These are phyloP conservation scores for Rhizoglyphus robini DNA, from an alignment of 1,140 invertebrate species.

Conservation along the genomic window DNA sequence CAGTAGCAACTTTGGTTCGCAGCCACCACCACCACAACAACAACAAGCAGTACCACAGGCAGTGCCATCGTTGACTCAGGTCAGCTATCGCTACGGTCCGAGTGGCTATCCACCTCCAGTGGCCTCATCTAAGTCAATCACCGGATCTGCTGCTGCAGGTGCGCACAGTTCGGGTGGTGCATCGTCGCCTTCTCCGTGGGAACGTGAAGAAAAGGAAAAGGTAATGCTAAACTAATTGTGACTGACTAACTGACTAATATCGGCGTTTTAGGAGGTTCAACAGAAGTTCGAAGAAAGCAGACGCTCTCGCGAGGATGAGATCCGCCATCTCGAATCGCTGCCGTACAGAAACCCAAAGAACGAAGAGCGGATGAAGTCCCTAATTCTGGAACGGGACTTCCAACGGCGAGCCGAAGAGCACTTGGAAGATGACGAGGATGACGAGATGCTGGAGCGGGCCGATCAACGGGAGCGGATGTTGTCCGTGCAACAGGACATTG, in stretches of 20 bases:
- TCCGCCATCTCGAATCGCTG: conserved; percentile 53
- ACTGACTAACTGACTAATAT: conserved; percentile 20
- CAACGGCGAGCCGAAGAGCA: conserved; percentile 67
- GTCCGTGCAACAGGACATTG: conserved; percentile 33
- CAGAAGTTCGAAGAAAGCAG: conserved; percentile 51
- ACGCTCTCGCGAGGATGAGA: conserved; percentile 66
- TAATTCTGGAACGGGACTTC: conserved; percentile 73
- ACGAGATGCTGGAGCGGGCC: conserved; percentile 30
- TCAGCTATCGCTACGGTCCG: conserved; percentile 27
- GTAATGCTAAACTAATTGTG: conserved; percentile 34
- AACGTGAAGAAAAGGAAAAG: conserved; percentile 70
- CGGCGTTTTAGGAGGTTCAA: conserved; percentile 44
- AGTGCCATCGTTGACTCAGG: conserved; percentile 13
- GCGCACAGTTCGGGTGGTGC: too few relatives aligned
- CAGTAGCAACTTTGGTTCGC: neutral
- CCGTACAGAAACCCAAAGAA: conserved; percentile 56
- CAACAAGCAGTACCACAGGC: conserved; percentile 6
- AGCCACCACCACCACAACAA: neutral
- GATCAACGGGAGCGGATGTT: conserved; percentile 26
- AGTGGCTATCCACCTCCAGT: conserved; percentile 28
- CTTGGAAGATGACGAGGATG: conserved; percentile 45
- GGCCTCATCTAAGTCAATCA: conserved; percentile 27
- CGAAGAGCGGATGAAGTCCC: conserved; percentile 66
- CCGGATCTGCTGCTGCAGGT: too few relatives aligned
- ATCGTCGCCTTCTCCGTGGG: conserved; percentile 30